These are phyloP conservation scores for Lordiphosa andalusiaca DNA, from an alignment of 2,888 invertebrate species.

Conservation along the genomic window DNA sequence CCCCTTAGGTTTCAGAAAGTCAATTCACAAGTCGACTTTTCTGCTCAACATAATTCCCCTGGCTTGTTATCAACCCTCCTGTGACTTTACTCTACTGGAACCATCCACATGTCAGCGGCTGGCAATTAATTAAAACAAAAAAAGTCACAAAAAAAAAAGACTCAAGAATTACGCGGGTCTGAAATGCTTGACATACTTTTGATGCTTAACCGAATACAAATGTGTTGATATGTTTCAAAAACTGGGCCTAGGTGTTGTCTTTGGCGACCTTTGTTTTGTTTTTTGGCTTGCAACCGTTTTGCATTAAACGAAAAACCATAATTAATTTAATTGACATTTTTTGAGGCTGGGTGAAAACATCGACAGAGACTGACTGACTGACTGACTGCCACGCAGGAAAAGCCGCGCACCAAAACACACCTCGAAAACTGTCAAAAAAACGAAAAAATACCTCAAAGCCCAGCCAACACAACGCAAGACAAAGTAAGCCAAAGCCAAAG, in stretches of 20 bases:
- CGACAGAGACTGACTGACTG: conserved; percentile 27
- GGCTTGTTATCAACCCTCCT: conserved; percentile 60
- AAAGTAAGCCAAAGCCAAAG: conserved; percentile 50
- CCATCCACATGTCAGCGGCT: conserved; percentile 68
- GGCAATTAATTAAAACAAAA: conserved; percentile 65
- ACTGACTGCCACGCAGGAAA: conserved; percentile 74
- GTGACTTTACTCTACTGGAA: conserved; percentile 61
- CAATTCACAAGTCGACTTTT: conserved; percentile 4
- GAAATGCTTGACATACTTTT: conserved; percentile 78
- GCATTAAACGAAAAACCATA: conserved; percentile 69
- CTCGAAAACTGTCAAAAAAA: conserved; percentile 69
- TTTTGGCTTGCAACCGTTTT: conserved; percentile 56
- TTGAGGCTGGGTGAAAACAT: conserved; percentile 62
- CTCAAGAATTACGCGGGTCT: conserved; percentile 76
- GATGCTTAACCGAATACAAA: conserved; percentile 45
- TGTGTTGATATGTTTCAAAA: conserved; percentile 12
- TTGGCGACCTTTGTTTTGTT: conserved; percentile 43
- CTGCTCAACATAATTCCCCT: background rate
- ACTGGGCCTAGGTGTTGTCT: conserved; percentile 60
- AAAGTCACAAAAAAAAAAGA: conserved; percentile 25
- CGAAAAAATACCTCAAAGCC: conserved; percentile 29
- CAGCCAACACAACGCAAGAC: conserved; percentile 26
- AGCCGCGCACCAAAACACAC: conserved; percentile 66
- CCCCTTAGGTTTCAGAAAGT: background rate
- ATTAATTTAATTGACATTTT: conserved; percentile 80